Evolutionary conservation across 2,888 invertebrate genomes (phyloP).

Genomic region (Heliconius sara): DNA sequence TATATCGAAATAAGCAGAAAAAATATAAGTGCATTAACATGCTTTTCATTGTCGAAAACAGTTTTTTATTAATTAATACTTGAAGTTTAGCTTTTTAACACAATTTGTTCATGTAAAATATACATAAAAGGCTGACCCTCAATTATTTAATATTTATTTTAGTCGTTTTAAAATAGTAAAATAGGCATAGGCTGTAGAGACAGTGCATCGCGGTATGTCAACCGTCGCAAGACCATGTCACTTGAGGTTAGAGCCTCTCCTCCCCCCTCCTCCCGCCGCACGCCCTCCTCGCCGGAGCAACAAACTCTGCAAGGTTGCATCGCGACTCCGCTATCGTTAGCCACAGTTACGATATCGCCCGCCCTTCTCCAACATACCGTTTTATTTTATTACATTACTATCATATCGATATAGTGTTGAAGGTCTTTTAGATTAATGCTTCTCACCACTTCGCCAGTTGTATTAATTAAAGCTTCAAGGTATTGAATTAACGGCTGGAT

Average conservation of each 20-base stretch:
- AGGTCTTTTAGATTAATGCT: conserved; percentile 63
- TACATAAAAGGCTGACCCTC: neutral
- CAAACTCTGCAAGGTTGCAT: conserved; percentile 83
- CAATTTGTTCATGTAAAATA: neutral
- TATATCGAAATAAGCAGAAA: neutral
- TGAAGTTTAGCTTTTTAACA: neutral
- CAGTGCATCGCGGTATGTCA: conserved; percentile 47
- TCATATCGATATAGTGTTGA: conserved; percentile 69
- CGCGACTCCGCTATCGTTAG: conserved; percentile 72
- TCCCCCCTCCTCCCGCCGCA: conserved; percentile 50
- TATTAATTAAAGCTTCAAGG: conserved; percentile 15
- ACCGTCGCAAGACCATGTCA: conserved; percentile 47
- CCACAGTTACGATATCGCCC: conserved; percentile 79
- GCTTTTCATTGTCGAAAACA: neutral
- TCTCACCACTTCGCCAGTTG: conserved; percentile 32
- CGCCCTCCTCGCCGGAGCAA: conserved; percentile 67
- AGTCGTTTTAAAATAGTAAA: neutral
- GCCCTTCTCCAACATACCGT: conserved; percentile 79
- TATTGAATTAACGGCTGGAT: conserved; percentile 14
- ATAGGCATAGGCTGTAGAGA: conserved; percentile 12
- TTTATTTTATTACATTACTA: conserved; percentile 76
- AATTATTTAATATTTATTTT: neutral
- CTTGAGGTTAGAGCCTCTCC: conserved; percentile 49
- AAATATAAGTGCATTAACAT: neutral
- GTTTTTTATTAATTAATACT: neutral